Conservation (phyloP, 2,113 vertebrate species). For the Sphyrna mokarran region DNA sequence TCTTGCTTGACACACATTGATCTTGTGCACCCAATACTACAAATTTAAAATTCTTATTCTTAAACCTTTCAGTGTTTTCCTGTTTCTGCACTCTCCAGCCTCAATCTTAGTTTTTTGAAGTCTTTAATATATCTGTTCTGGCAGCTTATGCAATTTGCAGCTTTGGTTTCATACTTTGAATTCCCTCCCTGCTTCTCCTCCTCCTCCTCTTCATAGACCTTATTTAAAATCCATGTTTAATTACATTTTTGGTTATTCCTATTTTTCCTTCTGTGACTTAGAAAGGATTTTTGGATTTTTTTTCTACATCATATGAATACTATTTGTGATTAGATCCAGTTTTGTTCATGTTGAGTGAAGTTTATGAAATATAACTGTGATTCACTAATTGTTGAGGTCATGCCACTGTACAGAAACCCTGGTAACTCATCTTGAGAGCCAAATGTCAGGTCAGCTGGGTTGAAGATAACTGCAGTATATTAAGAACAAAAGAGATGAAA, state of each 20-base stretch:
- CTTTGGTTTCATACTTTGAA: background rate
- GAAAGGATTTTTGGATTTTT: background rate
- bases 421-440: background rate
- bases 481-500: background rate
- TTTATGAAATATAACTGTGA: background rate
- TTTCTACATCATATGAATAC: background rate
- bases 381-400: background rate
- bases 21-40: background rate
- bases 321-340: background rate
- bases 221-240: background rate
- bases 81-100: background rate
- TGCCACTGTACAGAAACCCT: background rate
- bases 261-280: background rate
- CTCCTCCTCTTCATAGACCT: background rate
- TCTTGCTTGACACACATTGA: background rate
- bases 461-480: background rate
- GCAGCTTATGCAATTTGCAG: background rate
- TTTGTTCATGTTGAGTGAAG: background rate
- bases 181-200: background rate
- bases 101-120: background rate
- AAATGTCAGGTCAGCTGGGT: constrained; percentile 14
- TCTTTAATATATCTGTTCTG: background rate
- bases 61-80: background rate
- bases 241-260: background rate
- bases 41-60: background rate